Evolutionary conservation across 2,888 invertebrate genomes (phyloP), one percentile per base, ranked within the genome.

Genomic region (Archaeoteleia sp.): DNA sequence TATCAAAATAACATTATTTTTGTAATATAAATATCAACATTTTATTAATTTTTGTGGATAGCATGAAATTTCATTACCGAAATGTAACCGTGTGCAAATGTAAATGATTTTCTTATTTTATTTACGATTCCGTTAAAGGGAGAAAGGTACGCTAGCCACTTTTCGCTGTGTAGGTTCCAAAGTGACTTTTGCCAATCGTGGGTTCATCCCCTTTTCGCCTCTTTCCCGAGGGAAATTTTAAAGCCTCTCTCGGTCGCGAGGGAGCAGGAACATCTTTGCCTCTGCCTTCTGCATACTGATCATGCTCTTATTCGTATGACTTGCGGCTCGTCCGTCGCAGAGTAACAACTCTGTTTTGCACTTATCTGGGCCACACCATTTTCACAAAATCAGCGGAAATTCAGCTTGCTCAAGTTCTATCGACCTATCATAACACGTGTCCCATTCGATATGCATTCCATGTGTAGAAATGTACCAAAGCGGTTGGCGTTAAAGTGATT

Each of bases 211-310:
- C 6, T 51, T 46, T 20, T 49, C 43, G 20, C 54, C 9, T 25
- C 53, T 58, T 60, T 71, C 70, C 60, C 71, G 40, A 49, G 74
- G 73, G 74, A 73, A 74, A 74, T 74, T 73, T 72, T 71, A 72
- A 72, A 72, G 45, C 45, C 55, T 35, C 61, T 46, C 45, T 54
- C 48, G 15, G 20, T 9, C 34, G 13, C 10, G 23, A 14, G 29
- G 30, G 9, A 27, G 27, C 40, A 40, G 40, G 53, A 54, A 48
- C 43, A 40, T 63, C 55, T 60, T 66, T 46, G 54, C 27, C 35
- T 60, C 39, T 42, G 46, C 39, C 20, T 30, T 30, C 32, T 48
- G 73, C 72, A 73, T 73, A 70, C 72, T 70, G 73, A 73, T 68
- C 49, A 48, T 35, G 46, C 51, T 34, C 30, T 30, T 30, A 30